Percentiles rank a stretch among this genome's conserved stretches.
Evolutionary conservation across 23 tunicate genomes (phyloP).

Genomic region (Ciona savignyi): DNA sequence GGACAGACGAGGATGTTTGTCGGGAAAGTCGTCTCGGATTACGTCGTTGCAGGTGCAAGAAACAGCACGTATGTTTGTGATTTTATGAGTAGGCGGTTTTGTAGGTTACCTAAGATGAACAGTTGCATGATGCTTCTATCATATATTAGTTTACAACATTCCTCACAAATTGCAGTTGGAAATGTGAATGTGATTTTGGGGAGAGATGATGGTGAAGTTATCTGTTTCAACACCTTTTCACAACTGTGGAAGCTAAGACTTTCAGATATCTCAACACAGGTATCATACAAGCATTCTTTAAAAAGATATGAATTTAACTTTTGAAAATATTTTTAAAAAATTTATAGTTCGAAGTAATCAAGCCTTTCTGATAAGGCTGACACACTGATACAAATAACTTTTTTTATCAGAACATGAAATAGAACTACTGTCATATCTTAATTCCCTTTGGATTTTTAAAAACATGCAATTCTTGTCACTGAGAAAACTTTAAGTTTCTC

Average conservation of each 20-base stretch:
- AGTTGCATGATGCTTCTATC: neutral
- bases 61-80: slow-evolving; percentile 45
- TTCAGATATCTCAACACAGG: slow-evolving; percentile 29
- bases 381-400: too few species aligned
- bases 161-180: slow-evolving; percentile 44
- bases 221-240: slow-evolving; percentile 79
- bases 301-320: neutral
- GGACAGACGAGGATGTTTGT: slow-evolving; percentile 27
- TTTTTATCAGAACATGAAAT: too few species aligned
- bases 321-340: neutral
- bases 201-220: slow-evolving; percentile 57
- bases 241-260: slow-evolving; percentile 70
- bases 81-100: too few species aligned
- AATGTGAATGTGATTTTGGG: slow-evolving; percentile 64
- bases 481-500: too few species aligned
- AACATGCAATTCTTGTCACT: too few species aligned
- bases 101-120: too few species aligned
- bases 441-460: too few species aligned
- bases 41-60: slow-evolving; percentile 67
- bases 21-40: slow-evolving; percentile 54
- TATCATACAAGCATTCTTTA: slow-evolving; percentile 1
- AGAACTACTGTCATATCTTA: too few species aligned
- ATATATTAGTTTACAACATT: neutral
- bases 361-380: too few species aligned
- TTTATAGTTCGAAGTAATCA: too few species aligned